Percentiles rank a stretch among this genome's conserved stretches.
Conservation (phyloP, 2,113 vertebrate species). For the Perccottus glenii region DNA sequence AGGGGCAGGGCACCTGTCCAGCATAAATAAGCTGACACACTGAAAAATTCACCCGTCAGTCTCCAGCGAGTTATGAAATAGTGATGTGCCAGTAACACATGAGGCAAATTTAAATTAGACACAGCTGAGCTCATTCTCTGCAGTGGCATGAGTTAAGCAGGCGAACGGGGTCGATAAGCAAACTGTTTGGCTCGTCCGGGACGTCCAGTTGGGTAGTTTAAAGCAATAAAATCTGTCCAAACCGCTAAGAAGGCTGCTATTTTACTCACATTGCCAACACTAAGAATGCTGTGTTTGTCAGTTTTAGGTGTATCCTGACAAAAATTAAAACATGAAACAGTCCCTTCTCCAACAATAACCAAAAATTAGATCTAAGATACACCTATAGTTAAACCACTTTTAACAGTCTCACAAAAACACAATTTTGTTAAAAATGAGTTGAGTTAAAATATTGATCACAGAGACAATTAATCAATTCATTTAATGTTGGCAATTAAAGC, state of each 20-base stretch:
- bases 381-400: too few species aligned
- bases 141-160: slow-evolving; percentile 26
- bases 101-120: slow-evolving; percentile 31
- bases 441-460: too few species aligned
- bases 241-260: background rate
- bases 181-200: slow-evolving; percentile 38
- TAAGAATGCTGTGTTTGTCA: background rate
- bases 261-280: slow-evolving; percentile 6
- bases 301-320: too few species aligned
- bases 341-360: too few species aligned
- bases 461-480: too few species aligned
- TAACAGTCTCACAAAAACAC: too few species aligned
- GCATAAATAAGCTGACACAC: slow-evolving; percentile 24
- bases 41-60: slow-evolving; percentile 27
- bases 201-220: slow-evolving; percentile 16
- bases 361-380: too few species aligned
- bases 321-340: too few species aligned
- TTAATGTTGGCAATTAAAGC: too few species aligned
- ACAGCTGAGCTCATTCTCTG: slow-evolving; percentile 23
- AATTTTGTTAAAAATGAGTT: too few species aligned
- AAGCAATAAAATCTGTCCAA: slow-evolving; percentile 45
- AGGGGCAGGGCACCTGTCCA: slow-evolving; percentile 27
- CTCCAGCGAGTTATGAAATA: slow-evolving; percentile 43
- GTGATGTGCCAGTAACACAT: slow-evolving; percentile 33
- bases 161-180: slow-evolving; percentile 47